A percentile compares a stretch with the other conserved stretches of the same genome.
These are phyloP conservation scores for Cairina moschata DNA, from an alignment of 2,113 vertebrate genomes.

Conservation along the genomic window DNA sequence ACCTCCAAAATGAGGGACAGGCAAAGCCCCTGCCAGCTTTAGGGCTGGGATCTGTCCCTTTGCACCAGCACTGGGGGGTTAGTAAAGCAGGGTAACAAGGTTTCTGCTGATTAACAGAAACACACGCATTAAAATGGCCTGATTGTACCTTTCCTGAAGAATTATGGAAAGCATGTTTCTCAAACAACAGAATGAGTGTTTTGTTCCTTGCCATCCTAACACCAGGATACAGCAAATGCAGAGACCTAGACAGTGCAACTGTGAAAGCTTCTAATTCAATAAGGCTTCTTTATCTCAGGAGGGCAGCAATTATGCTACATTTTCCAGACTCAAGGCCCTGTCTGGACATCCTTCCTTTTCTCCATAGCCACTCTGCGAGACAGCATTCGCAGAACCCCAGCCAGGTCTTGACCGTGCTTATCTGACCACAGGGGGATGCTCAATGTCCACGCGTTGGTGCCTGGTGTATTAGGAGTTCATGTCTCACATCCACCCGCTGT, in stretches of 20 bases:
- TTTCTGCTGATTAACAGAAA: not conserved
- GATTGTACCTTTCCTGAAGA: not conserved
- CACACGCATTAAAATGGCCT: not conserved
- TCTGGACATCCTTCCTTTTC: constrained; percentile 43
- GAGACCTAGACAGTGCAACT: not conserved
- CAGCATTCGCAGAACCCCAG: not conserved
- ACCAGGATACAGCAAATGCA: not conserved
- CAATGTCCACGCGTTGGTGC: not conserved
- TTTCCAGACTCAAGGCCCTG: constrained; percentile 43
- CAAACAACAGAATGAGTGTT: not conserved
- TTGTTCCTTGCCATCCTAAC: not conserved
- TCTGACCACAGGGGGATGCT: not conserved
- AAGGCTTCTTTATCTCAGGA: constrained; percentile 23
- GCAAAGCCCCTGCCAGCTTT: not conserved
- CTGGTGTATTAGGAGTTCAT: rapidly evolving
- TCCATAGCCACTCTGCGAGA: not conserved
- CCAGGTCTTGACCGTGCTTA: not conserved
- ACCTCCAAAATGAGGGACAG: no score
- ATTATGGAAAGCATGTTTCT: not conserved
- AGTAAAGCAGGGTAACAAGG: rapidly evolving
- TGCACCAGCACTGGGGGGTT: no score
- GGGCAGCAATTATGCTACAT: not conserved
- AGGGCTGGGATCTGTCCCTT: not conserved
- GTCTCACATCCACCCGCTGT: not conserved
- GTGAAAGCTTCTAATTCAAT: constrained; percentile 19